Evolutionary conservation across 1,140 invertebrate species (phyloP).

Genomic region (Drosophila bifasciata): DNA sequence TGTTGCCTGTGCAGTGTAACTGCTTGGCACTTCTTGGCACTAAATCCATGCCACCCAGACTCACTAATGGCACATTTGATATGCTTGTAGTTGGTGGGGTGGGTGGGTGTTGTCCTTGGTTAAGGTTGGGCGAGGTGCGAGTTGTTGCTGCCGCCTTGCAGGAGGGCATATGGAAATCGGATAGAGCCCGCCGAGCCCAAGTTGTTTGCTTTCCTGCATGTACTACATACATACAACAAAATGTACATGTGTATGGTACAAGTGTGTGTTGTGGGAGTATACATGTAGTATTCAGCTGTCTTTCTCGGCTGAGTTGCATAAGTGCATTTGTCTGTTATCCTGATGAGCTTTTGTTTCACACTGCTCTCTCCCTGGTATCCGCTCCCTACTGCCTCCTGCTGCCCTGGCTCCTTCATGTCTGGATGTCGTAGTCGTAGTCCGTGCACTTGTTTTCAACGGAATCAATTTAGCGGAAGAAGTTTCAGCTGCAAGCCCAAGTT

Average conservation of each 20-base stretch:
- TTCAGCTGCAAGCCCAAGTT: slow-evolving; percentile 48
- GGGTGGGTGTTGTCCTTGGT: no score
- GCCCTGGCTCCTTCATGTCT: not conserved
- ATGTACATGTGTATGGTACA: no score
- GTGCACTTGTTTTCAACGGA: slow-evolving; percentile 70
- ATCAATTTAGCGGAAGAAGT: slow-evolving; percentile 80
- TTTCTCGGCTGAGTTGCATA: slow-evolving; percentile 59
- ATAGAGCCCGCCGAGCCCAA: slow-evolving; percentile 18
- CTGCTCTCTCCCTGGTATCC: not conserved
- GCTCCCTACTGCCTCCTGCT: no score
- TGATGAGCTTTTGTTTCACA: slow-evolving; percentile 54
- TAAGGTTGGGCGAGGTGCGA: not conserved
- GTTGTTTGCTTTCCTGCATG: slow-evolving; percentile 41
- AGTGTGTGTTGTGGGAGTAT: not conserved
- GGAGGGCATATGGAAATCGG: slow-evolving; percentile 41
- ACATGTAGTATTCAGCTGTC: slow-evolving; percentile 35
- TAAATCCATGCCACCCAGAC: slow-evolving; percentile 1
- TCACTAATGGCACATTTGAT: slow-evolving; percentile 21
- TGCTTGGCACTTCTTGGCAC: slow-evolving; percentile 20
- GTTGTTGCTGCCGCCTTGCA: slow-evolving; percentile 3
- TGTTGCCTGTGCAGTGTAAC: slow-evolving; percentile 20
- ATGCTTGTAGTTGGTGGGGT: slow-evolving; percentile 30
- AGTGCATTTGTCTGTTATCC: slow-evolving; percentile 78
- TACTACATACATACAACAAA: no score
- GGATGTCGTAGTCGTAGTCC: slow-evolving; percentile 9